These are phyloP conservation scores for Osmerus mordax DNA, from an alignment of 2,113 vertebrate genomes.

Conservation along the genomic window DNA sequence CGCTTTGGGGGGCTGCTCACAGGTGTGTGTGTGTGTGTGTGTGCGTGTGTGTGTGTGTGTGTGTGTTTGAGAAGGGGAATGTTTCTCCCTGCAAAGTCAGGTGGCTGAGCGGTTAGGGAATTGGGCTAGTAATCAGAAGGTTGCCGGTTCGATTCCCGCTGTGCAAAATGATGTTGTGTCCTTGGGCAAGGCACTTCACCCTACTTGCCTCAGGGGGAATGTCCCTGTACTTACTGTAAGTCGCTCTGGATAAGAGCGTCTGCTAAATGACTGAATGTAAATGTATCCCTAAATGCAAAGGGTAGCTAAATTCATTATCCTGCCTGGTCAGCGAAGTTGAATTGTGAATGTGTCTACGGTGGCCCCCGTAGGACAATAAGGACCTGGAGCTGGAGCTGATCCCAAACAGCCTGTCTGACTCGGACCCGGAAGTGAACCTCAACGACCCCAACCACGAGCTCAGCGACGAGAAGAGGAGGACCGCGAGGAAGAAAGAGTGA, in stretches of 20 bases:
- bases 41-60: conserved; percentile 6
- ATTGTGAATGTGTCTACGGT: conserved; percentile 3
- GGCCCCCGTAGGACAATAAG: conserved; percentile 84
- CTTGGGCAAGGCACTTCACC: no score
- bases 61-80: not conserved
- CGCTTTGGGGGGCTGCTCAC: conserved; percentile 86
- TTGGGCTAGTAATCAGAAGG: no score
- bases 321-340: not conserved
- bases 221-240: no score
- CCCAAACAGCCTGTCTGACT: conserved; percentile 94
- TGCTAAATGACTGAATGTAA: no score
- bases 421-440: conserved; percentile 93
- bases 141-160: no score
- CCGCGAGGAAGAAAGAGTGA: conserved; percentile 96
- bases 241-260: no score
- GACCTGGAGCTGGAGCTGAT: conserved; percentile 94
- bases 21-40: conserved; percentile 67
- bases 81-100: not conserved
- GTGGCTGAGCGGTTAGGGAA: no score
- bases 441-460: conserved; percentile 89
- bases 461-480: conserved; percentile 97
- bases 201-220: no score
- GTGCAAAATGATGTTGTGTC: no score
- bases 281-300: no score
- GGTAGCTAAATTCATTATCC: not conserved